These are phyloP conservation scores for Clunio marinus DNA, from an alignment of 2,888 invertebrate species.

Conservation along the genomic window DNA sequence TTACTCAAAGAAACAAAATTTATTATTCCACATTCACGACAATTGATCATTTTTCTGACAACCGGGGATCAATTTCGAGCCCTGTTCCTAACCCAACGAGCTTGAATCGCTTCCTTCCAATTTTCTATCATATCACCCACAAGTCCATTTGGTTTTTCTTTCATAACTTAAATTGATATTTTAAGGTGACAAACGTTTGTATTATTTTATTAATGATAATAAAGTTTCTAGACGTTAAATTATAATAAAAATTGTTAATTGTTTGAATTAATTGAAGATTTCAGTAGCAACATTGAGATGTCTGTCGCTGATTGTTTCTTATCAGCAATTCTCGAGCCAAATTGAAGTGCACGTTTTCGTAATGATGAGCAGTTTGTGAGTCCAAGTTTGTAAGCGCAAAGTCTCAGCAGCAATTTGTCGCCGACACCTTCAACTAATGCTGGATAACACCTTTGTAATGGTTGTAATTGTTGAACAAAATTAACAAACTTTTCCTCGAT, in stretches of 20 bases:
- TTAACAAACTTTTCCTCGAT: slow-evolving; percentile 67
- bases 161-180: too few relatives aligned
- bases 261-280: background rate
- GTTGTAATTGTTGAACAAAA: slow-evolving; percentile 60
- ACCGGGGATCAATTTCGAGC: too few relatives aligned
- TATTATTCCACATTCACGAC: too few relatives aligned
- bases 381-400: slow-evolving; percentile 65
- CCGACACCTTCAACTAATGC: slow-evolving; percentile 68
- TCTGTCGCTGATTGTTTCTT: slow-evolving; percentile 83
- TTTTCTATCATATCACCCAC: too few relatives aligned
- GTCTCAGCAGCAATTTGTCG: slow-evolving; percentile 86
- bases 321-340: slow-evolving; percentile 93
- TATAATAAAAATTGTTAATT: background rate
- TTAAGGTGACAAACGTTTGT: too few relatives aligned
- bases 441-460: slow-evolving; percentile 57
- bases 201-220: slow-evolving; percentile 20
- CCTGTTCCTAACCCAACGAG: too few relatives aligned
- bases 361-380: slow-evolving; percentile 60
- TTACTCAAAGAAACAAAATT: too few relatives aligned
- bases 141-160: too few relatives aligned
- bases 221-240: background rate
- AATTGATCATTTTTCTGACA: too few relatives aligned
- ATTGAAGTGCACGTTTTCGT: slow-evolving; percentile 93
- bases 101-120: too few relatives aligned
- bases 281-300: slow-evolving; percentile 54